These are phyloP conservation scores for Aptenodytes patagonicus DNA, from an alignment of 2,113 vertebrate genomes.

Conservation along the genomic window DNA sequence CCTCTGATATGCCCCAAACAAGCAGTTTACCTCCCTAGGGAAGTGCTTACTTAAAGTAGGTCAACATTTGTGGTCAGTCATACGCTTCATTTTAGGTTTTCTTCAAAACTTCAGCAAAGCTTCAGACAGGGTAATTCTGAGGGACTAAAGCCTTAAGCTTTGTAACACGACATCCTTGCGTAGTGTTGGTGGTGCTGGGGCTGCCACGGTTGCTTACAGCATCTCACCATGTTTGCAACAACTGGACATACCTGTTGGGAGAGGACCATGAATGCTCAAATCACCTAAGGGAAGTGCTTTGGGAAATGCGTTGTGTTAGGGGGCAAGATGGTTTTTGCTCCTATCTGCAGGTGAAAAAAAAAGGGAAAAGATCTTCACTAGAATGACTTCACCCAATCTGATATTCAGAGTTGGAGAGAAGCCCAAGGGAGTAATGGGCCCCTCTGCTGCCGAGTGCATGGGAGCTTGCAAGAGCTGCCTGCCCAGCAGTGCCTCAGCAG, in stretches of 20 bases:
- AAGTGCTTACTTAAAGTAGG: background rate
- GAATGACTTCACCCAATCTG: background rate
- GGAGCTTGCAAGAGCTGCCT: background rate
- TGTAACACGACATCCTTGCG: rapidly evolving
- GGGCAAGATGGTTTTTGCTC: background rate
- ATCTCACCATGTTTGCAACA: background rate
- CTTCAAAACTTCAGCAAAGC: background rate
- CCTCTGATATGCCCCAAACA: background rate
- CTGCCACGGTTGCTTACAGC: background rate
- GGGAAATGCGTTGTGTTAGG: rapidly evolving
- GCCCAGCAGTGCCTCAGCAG: background rate
- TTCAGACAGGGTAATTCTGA: background rate
- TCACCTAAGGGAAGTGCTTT: background rate
- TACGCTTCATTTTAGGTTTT: background rate
- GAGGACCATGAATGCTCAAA: background rate
- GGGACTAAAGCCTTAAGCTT: background rate
- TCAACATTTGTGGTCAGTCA: background rate
- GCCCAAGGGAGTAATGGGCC: background rate
- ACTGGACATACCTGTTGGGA: background rate
- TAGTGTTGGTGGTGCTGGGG: background rate
- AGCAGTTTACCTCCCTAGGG: background rate
- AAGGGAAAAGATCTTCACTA: background rate
- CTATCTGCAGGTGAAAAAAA: background rate
- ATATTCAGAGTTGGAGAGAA: background rate
- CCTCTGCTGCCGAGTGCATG: background rate